A percentile compares a stretch with the other conserved stretches of the same genome.
These are phyloP conservation scores for Opisthocomus hoazin DNA, from an alignment of 2,113 vertebrate genomes.

Conservation along the genomic window DNA sequence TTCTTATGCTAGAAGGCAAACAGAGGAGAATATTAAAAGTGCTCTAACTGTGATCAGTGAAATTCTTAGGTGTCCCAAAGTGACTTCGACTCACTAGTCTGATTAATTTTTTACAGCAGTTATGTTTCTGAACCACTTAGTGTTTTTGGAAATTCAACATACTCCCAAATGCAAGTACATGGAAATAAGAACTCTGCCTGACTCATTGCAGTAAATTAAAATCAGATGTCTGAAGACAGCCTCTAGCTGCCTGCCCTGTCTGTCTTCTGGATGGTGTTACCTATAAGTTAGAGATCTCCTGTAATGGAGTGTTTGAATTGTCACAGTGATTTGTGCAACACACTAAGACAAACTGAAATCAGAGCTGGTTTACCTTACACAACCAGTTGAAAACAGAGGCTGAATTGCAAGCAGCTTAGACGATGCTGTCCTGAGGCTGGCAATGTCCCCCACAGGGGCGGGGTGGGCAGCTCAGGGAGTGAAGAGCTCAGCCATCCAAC, in stretches of 20 bases:
- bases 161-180: not conserved
- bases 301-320: not conserved
- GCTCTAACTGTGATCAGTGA: conserved; percentile 7
- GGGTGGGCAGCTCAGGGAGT: not conserved
- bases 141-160: not conserved
- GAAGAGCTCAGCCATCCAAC: not conserved
- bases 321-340: not conserved
- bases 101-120: conserved; percentile 38
- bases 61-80: not conserved
- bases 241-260: not conserved
- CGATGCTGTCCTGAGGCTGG: not conserved
- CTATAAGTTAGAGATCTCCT: not conserved
- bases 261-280: not conserved
- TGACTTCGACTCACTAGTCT: not conserved
- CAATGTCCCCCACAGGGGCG: not conserved
- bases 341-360: not conserved
- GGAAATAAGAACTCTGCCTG: not conserved
- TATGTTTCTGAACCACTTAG: not conserved
- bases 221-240: not conserved
- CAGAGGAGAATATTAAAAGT: not conserved
- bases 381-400: conserved; percentile 3
- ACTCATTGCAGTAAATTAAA: conserved; percentile 1
- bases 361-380: not conserved
- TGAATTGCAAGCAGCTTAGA: not conserved
- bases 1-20: not conserved